Evolutionary conservation across 2,113 vertebrate genomes (phyloP), one percentile per base, ranked within the genome.

Genomic region (Tragelaphus scriptus): DNA sequence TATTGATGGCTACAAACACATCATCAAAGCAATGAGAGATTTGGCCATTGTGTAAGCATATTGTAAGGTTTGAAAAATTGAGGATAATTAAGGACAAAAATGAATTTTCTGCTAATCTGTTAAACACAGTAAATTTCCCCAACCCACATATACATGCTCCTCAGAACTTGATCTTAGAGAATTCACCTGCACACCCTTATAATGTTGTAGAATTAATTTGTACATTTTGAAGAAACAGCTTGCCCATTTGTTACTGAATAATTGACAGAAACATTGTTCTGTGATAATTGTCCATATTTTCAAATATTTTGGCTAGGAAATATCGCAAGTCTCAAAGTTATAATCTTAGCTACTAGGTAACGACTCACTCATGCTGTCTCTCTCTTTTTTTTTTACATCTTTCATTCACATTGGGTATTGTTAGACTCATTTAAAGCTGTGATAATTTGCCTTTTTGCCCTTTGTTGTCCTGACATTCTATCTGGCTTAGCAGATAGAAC

Each of bases 101-200:
- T 47, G 17, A 58, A 23, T 47, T 82, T 61, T 77, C 25, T 56
- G 23, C n/a, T 44, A 32, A 81, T 85, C 7, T 44, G 40, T 51
- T 81, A 75, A 86, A 59, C 19, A 79, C 1, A 1, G 12, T 85
- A 8, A 30, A 65, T 85, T 86, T 90, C 80, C 23, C 26, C 30
- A 63, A 21, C 5, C 2, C 32, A 51, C 13, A 80, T 5, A 36
- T 1, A 1, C n/a, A 68, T 3, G 7, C 6, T 51, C 3, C 19
- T 44, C 14, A 75, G 36, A 40, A 36, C 32, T 4, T 58, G 7
- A 56, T 19, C 5, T 82, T 49, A 88, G 19, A 94, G 47, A 81
- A 68, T 71, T 63, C 1, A 40, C 3, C 6, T 23, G 14, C 10
- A 23, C 5, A 47, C 7, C 2, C 21, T 81, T 65, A 15, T n/a